Evolutionary conservation across 2,888 invertebrate species (phyloP).

Genomic region (Leptogaster cylindrica): DNA sequence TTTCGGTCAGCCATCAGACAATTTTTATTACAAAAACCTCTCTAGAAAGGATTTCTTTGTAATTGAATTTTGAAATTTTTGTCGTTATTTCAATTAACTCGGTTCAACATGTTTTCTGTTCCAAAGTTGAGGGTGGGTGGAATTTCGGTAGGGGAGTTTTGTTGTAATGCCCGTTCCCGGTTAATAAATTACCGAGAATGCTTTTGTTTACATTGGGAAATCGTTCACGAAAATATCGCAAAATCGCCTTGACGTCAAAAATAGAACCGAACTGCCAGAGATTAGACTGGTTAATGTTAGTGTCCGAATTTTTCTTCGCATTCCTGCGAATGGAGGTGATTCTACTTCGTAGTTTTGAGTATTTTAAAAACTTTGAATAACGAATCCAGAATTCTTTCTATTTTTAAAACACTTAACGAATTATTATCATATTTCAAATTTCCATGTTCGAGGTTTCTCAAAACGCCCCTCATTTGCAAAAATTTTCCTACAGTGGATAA

Average conservation of each 20-base stretch:
- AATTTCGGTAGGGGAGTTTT: neutral
- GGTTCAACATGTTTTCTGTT: neutral
- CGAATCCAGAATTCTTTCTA: too few species aligned
- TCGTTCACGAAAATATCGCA: conserved; percentile 12
- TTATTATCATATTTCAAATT: too few species aligned
- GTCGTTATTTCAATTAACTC: neutral
- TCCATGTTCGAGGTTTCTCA: too few species aligned
- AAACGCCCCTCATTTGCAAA: too few species aligned
- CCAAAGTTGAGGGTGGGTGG: neutral
- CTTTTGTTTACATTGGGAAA: conserved; percentile 16
- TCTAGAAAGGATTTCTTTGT: neutral
- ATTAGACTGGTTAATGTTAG: conserved; percentile 6
- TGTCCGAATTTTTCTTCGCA: neutral
- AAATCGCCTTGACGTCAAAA: conserved; percentile 5
- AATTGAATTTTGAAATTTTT: neutral
- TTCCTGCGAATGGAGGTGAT: too few species aligned
- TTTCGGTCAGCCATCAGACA: neutral
- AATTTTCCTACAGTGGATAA: too few species aligned
- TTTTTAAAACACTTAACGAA: too few species aligned
- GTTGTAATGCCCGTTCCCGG: neutral
- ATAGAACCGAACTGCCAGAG: neutral
- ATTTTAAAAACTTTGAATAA: too few species aligned
- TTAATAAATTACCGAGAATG: conserved; percentile 5
- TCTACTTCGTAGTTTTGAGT: too few species aligned
- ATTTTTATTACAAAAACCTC: neutral